Conservation (phyloP, 2,113 vertebrate species). For the Campylomormyrus numenius region DNA sequence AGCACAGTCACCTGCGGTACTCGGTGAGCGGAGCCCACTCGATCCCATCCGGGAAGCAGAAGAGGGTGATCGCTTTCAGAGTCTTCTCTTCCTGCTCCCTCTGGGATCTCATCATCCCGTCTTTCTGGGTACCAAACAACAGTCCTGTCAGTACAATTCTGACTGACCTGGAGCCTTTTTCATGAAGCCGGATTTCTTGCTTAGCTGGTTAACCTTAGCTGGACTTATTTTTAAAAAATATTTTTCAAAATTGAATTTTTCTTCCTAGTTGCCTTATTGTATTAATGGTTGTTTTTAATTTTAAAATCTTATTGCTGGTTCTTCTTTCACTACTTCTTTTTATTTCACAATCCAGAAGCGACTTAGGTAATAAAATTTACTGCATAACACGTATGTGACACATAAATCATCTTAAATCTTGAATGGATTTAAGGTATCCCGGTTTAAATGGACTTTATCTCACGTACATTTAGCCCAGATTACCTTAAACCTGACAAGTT, state of each 20-base stretch:
- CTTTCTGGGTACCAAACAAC: slow-evolving; percentile 42
- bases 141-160: neutral
- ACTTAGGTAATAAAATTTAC: neutral
- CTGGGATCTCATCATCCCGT: slow-evolving; percentile 66
- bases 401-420: neutral
- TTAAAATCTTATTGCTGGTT: neutral
- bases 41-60: slow-evolving; percentile 76
- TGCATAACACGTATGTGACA: neutral
- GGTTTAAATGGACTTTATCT: neutral
- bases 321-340: neutral
- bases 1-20: slow-evolving; percentile 60
- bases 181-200: neutral
- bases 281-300: neutral
- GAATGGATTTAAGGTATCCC: neutral
- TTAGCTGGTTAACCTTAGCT: neutral
- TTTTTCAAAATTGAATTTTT: neutral
- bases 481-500: neutral
- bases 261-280: neutral
- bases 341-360: neutral
- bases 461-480: neutral
- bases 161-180: neutral
- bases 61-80: slow-evolving; percentile 68
- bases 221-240: neutral
- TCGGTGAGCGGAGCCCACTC: slow-evolving; percentile 62
- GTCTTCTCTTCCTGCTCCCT: slow-evolving; percentile 71